Base-by-base conservation (phyloP, 1,140 invertebrate genomes). In the Olivierus martensii region DNA sequence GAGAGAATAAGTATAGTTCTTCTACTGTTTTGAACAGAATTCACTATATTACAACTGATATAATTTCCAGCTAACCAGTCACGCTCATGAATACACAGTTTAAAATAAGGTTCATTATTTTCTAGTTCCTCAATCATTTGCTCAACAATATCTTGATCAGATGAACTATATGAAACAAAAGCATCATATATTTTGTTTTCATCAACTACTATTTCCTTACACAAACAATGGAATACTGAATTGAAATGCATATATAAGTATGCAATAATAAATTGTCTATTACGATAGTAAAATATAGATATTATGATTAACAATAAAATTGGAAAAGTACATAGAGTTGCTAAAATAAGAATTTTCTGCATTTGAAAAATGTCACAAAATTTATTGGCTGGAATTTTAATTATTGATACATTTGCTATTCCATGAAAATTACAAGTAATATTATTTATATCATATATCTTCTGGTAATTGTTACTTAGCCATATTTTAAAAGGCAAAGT, bases 1-100 rank as follows among this genome's bases (percentile, higher is more conserved):
- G 89, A 90, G 0, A 94, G 62, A 0, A 93, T 73, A 1, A 93
- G 78, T 51, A 93, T 75, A 0, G 89, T 93, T 36, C 87, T 71
- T 56, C 79, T 71, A 0, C 87, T 92, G 7, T 79, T 75, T 28
- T 81, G 73, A 0, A 94, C 83, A 0, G 84, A 86, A 1, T 77
- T 70, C 0, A 79, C 72, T 46, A 94, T 90, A 64, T 92, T 85
- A 60, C 74, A 78, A 0, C 81, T 77, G 58, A 93, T 89, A 63
- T 75, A 79, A 46, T 82, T 81, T 0, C 88, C 72, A 3, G 66
- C 62, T 12, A 68, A 53, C 79, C 83, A 93, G 64, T 94, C 84
- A 12, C 89, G 72, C 52, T 79, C 79, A 64, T 90, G 87, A 5
- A 93, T 62, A 63, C 87, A 92, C 0, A 76, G 55, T 35, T 61